These are phyloP conservation scores for Pyrgus malvae DNA, from an alignment of 2,888 invertebrate genomes.

Conservation along the genomic window DNA sequence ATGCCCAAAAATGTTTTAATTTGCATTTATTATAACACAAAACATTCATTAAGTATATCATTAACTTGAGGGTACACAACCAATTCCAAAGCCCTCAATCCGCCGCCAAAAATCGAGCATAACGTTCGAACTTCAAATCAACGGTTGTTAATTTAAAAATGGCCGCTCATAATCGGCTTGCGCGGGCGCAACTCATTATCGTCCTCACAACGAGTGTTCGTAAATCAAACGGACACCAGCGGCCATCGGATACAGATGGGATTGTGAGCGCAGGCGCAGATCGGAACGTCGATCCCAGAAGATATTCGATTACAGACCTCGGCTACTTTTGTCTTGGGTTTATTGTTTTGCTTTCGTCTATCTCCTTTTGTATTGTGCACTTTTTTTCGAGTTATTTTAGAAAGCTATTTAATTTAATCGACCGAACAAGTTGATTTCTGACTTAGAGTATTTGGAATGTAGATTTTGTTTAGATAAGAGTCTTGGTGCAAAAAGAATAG, in stretches of 20 bases:
- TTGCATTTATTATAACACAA: not conserved
- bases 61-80: conserved; percentile 22
- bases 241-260: conserved; percentile 55
- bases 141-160: conserved; percentile 68
- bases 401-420: not conserved
- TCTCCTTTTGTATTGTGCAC: conserved; percentile 4
- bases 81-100: conserved; percentile 9
- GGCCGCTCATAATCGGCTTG: conserved; percentile 55
- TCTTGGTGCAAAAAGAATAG: too few species aligned
- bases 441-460: not conserved
- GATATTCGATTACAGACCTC: conserved; percentile 38
- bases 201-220: conserved; percentile 67
- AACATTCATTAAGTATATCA: conserved; percentile 21
- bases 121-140: conserved; percentile 38
- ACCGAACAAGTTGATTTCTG: not conserved
- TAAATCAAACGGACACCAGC: conserved; percentile 73
- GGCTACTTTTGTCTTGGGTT: conserved; percentile 21
- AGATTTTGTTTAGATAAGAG: too few species aligned
- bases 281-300: conserved; percentile 45
- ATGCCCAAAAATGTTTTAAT: too few species aligned
- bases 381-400: not conserved
- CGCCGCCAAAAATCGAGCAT: conserved; percentile 25
- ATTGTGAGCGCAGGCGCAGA: conserved; percentile 65
- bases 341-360: conserved; percentile 21
- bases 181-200: conserved; percentile 73